Percentiles rank a stretch among this genome's conserved stretches.
Evolutionary conservation across 2,113 vertebrate species (phyloP).

Genomic region (Nanorana parkeri): DNA sequence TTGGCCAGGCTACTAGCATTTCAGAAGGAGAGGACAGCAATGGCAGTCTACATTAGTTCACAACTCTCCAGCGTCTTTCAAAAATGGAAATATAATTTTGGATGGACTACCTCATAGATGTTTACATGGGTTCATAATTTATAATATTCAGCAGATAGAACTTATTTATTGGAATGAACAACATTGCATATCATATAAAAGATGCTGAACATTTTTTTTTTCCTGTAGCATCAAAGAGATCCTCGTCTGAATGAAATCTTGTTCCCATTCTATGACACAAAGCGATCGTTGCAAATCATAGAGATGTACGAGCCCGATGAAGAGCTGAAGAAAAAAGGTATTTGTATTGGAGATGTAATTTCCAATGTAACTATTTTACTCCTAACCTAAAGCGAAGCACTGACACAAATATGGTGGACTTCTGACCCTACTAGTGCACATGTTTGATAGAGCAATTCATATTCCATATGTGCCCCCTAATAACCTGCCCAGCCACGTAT

Average conservation of each 20-base stretch:
- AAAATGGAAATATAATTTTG: too few species aligned
- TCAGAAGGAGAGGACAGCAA: too few species aligned
- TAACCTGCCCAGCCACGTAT: constrained; percentile 10
- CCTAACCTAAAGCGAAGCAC: not conserved
- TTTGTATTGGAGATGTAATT: not conserved
- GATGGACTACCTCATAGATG: too few species aligned
- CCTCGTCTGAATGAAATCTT: constrained; percentile 98
- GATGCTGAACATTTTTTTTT: constrained; percentile 63
- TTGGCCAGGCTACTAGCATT: too few species aligned
- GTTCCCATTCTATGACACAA: constrained; percentile 95
- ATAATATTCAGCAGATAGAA: too few species aligned
- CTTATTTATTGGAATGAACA: too few species aligned
- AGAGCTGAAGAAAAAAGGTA: constrained; percentile 92
- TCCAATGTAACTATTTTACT: constrained; percentile 1
- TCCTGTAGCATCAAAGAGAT: constrained; percentile 92
- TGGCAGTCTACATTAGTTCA: too few species aligned
- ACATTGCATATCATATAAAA: too few species aligned
- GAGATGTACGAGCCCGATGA: constrained; percentile 93
- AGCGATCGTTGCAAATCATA: constrained; percentile 96
- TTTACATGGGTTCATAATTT: too few species aligned
- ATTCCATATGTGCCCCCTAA: constrained; percentile 18
- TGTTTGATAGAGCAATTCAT: constrained; percentile 15
- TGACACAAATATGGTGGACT: not conserved
- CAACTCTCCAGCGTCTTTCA: too few species aligned
- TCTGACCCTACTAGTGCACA: not conserved